Evolutionary conservation across 1,140 invertebrate genomes (phyloP), one percentile per base, ranked within the genome.

Genomic region (Akabosia matsudoensis): DNA sequence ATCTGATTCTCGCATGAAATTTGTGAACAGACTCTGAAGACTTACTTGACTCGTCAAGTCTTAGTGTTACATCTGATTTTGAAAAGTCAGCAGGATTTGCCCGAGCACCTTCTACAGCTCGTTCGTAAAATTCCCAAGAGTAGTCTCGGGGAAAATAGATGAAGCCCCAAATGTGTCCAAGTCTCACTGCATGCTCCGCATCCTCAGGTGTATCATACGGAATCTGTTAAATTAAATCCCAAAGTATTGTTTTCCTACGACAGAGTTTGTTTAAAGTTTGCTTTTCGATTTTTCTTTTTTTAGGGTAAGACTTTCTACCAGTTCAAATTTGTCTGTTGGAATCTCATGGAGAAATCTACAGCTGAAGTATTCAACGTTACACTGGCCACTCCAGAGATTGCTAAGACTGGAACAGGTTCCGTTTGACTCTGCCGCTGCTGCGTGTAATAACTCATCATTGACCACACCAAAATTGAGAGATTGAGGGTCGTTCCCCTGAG

Each of bases 311-410:
- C 18, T 7, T 45, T 10, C 18, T 45, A 45, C 70, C 30, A 37
- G 10, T 45, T 37, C 26, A 2, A 34, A 1, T 3, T 14, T 72
- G 3, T 13, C 33, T 22, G 7, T 22, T 22, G 70, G 16, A 22
- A 67, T 28, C 3, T 22, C 7, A 2, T 1, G 2, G 3, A 72
- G 24, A 72, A 16, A 72, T 14, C 13, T 7, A 24, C 70, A 72
- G 24, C 70, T 72, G 14, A 72, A 45, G 28, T 72, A 3, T 22
- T 72, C 70, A 7, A 72, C 70, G 28, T 72, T 28, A 34, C 70
- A 72, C 45, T 51, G 16, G 3, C 70, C 61, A 31, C 26, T 7
- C 18, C 33, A 10, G 7, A 31, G 1, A 28, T 30, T 10, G 3
- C 26, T 31, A 4, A 61, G 4, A 22, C 31, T 67, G 7, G 61